phyloP scores from a whole-genome alignment of 1,140 invertebrate genomes.

The Magallana ariakensis region DNA sequence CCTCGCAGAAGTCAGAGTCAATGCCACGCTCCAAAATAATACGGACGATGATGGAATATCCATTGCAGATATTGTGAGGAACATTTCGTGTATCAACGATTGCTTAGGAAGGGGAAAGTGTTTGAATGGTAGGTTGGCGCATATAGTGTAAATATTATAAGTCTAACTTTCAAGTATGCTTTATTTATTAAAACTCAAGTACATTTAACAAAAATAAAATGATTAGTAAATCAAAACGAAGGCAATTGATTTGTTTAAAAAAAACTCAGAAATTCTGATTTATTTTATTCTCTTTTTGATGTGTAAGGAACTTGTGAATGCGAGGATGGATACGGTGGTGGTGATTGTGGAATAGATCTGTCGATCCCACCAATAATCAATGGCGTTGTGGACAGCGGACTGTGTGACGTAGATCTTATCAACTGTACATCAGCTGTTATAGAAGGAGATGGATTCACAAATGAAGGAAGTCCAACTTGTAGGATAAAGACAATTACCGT shows the following conservation, averaged over 20 bases:
- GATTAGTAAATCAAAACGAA: too few species aligned
- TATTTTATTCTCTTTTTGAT: neutral
- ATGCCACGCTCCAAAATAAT: neutral
- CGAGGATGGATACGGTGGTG: neutral
- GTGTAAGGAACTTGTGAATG: neutral
- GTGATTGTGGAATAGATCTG: constrained; percentile 5
- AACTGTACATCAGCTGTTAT: neutral
- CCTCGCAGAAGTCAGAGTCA: neutral
- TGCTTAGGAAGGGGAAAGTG: neutral
- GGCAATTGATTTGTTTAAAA: neutral
- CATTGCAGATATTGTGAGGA: neutral
- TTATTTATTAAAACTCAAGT: too few species aligned
- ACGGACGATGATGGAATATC: neutral
- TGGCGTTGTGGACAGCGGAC: neutral
- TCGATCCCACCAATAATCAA: neutral
- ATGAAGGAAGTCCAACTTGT: neutral
- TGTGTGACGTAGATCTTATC: neutral
- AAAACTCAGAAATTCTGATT: neutral
- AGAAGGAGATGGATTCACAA: neutral
- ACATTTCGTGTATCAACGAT: neutral
- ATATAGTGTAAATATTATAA: too few species aligned
- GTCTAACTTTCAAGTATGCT: too few species aligned
- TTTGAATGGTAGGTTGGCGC: neutral
- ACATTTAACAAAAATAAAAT: too few species aligned
- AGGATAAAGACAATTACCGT: neutral